Base-by-base conservation (phyloP, 1,140 invertebrate genomes). In the Drosophila azteca region DNA sequence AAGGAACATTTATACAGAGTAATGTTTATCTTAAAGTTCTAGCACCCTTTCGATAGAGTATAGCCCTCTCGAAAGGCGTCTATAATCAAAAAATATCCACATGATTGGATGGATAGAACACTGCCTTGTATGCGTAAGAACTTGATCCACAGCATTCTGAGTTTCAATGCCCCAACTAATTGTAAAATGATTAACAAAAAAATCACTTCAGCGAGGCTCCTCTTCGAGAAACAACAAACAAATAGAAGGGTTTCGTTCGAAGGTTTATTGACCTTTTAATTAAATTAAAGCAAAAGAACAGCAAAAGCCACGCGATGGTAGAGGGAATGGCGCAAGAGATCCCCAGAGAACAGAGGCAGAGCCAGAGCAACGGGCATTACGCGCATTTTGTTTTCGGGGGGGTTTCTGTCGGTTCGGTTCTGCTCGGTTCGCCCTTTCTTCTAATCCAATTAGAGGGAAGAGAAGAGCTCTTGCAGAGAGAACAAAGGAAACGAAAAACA, bases 401-500 rank as follows among this genome's bases (percentile, higher is more conserved):
- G 44, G 65, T 65, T 22, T 50, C 17, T 22, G 48, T 13, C 17
- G 54, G n/a, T 65, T 70, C 71, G 58, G n/a, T 45, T 20, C 17
- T 20, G 17, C 17, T 20, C 71, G 63, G n/a, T 46, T 9, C n/a
- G n/a, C 44, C 15, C 15, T 45, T 45, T 45, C 15, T 75, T 64
- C 60, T 75, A 75, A 75, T 75, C 67, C 67, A 75, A 75, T 75
- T 75, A 75, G 48, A 75, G 45, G 60, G 61, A 44, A 65, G 45
- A 65, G 61, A 49, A 65, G 35, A 39, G 35, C 35, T 39, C 35
- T 63, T 70, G 66, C 60, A 52, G 65, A 53, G 65, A 53, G 62
- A 64, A 45, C 71, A 53, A 63, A 49, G 53, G 51, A 69, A 59
- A 13, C 2, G 4, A 5, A 11, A 5, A 11, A 11, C 46, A n/a